phyloP scores from a whole-genome alignment of 2,888 invertebrate genomes.

The Dichetophora obliterata region DNA sequence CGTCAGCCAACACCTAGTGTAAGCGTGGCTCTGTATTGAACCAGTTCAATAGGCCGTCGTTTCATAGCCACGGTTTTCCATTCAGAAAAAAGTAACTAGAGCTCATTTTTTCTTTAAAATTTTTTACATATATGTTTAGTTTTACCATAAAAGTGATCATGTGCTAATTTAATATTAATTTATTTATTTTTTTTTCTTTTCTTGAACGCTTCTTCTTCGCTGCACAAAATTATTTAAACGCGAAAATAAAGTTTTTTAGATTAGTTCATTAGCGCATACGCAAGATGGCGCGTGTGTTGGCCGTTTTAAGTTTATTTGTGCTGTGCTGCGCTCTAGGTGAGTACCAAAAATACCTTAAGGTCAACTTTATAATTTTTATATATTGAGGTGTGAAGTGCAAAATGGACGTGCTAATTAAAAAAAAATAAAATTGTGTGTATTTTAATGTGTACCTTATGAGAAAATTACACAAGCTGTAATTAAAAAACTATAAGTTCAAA shows the following conservation, averaged over 20 bases:
- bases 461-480: too few species aligned
- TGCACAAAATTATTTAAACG: constrained; percentile 21
- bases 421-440: too few species aligned
- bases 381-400: too few species aligned
- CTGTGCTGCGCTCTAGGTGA: constrained; percentile 66
- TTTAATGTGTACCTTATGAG: too few species aligned
- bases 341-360: constrained; percentile 46
- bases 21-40: constrained; percentile 70
- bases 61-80: constrained; percentile 50
- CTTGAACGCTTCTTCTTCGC: constrained; percentile 27
- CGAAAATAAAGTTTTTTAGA: constrained; percentile 48
- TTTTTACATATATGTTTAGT: constrained; percentile 1
- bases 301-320: constrained; percentile 65
- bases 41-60: constrained; percentile 63
- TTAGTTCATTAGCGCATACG: constrained; percentile 59
- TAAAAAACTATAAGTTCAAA: too few species aligned
- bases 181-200: constrained; percentile 37
- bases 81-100: constrained; percentile 42
- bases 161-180: constrained; percentile 44
- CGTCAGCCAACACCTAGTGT: constrained; percentile 70
- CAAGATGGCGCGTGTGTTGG: constrained; percentile 69
- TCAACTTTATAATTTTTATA: too few species aligned
- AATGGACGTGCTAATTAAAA: too few species aligned
- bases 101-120: constrained; percentile 29
- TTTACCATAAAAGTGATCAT: constrained; percentile 18